Conservation (phyloP, 2,888 invertebrate species). For the Latheticus oryzae region DNA sequence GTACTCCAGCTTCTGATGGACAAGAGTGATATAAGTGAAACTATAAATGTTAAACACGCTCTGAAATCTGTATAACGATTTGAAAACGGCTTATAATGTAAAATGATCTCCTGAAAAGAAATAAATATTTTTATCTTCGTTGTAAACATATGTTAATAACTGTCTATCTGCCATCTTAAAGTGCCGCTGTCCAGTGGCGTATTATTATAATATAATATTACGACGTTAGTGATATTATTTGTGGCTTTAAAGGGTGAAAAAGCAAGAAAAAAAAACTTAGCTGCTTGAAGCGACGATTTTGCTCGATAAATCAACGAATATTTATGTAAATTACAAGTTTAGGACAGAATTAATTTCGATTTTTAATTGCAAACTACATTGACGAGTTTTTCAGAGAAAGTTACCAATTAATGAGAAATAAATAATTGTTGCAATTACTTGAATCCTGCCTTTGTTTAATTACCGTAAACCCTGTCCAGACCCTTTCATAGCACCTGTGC, state of each 20-base stretch:
- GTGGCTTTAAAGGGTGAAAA: slow-evolving; percentile 8
- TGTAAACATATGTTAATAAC: slow-evolving; percentile 44
- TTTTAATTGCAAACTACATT: slow-evolving; percentile 25
- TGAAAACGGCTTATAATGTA: slow-evolving; percentile 36
- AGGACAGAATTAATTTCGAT: slow-evolving; percentile 24
- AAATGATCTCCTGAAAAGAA: slow-evolving; percentile 39
- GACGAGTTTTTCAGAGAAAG: slow-evolving; percentile 22
- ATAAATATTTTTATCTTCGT: slow-evolving; percentile 43
- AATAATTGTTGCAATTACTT: slow-evolving; percentile 44
- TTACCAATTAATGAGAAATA: slow-evolving; percentile 39
- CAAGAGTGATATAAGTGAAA: slow-evolving; percentile 22
- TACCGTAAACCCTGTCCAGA: slow-evolving; percentile 45
- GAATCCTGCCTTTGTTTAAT: slow-evolving; percentile 44
- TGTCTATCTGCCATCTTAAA: slow-evolving; percentile 42
- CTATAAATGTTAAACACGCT: slow-evolving; percentile 35
- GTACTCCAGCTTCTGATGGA: slow-evolving; percentile 21
- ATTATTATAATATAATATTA: slow-evolving; percentile 31
- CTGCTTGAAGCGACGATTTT: slow-evolving; percentile 27
- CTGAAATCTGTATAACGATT: slow-evolving; percentile 28
- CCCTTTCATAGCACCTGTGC: slow-evolving; percentile 44
- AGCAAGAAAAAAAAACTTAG: slow-evolving; percentile 1
- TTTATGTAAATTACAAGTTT: slow-evolving; percentile 37
- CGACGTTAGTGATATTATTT: slow-evolving; percentile 25
- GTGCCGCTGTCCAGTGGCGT: slow-evolving; percentile 29
- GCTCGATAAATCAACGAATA: slow-evolving; percentile 31